A percentile compares a stretch with the other conserved stretches of the same genome.
Conservation (phyloP, 2,797 vertebrate species). For the Adelosebastes latens region DNA sequence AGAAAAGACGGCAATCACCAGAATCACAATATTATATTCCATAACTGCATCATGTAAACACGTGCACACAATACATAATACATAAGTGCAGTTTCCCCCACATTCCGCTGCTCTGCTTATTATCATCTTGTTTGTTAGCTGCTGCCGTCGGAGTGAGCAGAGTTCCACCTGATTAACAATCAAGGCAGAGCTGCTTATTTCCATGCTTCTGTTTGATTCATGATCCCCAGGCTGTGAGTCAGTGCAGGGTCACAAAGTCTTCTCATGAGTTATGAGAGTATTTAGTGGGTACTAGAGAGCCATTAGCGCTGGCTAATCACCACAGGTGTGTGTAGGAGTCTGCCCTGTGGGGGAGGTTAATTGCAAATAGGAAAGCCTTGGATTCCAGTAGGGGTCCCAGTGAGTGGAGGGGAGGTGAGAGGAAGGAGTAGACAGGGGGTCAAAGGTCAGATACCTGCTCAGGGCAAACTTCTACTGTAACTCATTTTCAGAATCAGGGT, state of each 20-base stretch:
- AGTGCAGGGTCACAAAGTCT: slow-evolving; percentile 65
- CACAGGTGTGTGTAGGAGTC: slow-evolving; percentile 53
- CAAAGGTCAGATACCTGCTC: slow-evolving; percentile 55
- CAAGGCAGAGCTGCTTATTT: slow-evolving; percentile 60
- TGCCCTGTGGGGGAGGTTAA: slow-evolving; percentile 65
- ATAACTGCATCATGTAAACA: background rate
- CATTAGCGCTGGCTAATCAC: slow-evolving; percentile 70
- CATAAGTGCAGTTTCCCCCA: background rate
- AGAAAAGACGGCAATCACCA: background rate
- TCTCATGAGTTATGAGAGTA: slow-evolving; percentile 72
- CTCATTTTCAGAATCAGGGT: slow-evolving; percentile 57
- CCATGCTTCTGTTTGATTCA: slow-evolving; percentile 60
- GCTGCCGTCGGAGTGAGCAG: slow-evolving; percentile 7
- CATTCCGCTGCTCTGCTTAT: background rate
- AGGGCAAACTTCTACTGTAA: slow-evolving; percentile 44
- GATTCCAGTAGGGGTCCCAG: slow-evolving; percentile 34
- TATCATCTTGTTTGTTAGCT: slow-evolving; percentile 25
- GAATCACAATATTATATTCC: background rate
- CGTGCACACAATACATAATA: background rate
- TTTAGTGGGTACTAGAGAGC: slow-evolving; percentile 67
- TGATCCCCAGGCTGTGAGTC: slow-evolving; percentile 53
- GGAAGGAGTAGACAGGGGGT: slow-evolving; percentile 29
- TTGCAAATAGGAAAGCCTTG: slow-evolving; percentile 55
- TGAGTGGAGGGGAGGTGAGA: slow-evolving; percentile 6
- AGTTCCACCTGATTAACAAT: slow-evolving; percentile 59